A percentile compares a stretch with the other conserved stretches of the same genome.
These are phyloP conservation scores for Pandemis cinnamomeana DNA, from an alignment of 2,888 invertebrate genomes.

Conservation along the genomic window DNA sequence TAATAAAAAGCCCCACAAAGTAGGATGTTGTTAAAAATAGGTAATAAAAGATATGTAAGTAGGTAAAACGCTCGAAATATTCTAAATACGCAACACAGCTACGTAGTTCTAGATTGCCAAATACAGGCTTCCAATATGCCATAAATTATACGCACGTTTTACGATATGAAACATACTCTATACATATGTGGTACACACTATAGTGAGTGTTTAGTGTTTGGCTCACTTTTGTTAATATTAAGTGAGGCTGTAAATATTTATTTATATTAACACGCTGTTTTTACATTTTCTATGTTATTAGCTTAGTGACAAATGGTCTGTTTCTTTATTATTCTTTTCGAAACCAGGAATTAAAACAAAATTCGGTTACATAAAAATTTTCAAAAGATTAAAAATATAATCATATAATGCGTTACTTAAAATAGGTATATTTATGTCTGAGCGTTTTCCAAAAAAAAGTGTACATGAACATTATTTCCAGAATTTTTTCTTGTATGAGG, in stretches of 20 bases:
- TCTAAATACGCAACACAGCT: not conserved
- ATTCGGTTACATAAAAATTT: not conserved
- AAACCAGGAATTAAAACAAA: not conserved
- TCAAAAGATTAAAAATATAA: not conserved
- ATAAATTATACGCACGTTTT: conserved; percentile 8
- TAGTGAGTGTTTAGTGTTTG: not conserved
- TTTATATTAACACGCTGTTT: conserved; percentile 25
- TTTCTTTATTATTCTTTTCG: not conserved
- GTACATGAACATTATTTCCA: no score
- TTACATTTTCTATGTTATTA: not conserved
- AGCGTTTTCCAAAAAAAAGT: no score
- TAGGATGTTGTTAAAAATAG: not conserved
- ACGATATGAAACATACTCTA: conserved; percentile 1
- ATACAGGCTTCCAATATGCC: conserved; percentile 29
- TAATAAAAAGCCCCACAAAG: not conserved
- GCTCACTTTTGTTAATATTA: not conserved
- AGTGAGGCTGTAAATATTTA: conserved; percentile 16
- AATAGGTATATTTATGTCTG: not conserved
- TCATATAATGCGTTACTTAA: conserved; percentile 11
- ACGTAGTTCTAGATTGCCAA: conserved; percentile 29
- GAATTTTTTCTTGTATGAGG: no score
- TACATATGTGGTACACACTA: conserved; percentile 1
- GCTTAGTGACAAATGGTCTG: not conserved
- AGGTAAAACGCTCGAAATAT: not conserved
- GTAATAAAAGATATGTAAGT: not conserved